Base-by-base conservation (phyloP, 2,113 vertebrate genomes). In the Sander vitreus region DNA sequence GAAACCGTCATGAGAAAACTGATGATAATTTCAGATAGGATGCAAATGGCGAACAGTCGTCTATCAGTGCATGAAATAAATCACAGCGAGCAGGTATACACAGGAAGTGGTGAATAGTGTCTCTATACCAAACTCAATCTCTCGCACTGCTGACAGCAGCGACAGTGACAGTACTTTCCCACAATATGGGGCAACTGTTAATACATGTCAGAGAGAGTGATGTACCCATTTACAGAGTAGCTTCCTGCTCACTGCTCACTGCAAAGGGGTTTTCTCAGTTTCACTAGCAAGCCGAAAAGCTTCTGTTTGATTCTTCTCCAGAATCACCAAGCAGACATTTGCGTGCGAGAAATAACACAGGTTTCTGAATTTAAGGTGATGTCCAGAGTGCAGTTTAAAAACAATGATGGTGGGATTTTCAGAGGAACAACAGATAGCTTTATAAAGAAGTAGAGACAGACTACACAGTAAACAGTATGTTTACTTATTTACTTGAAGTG, bases 101-200 rank as follows among this genome's bases (percentile, higher is more conserved):
- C 89, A 92, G 94, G 93, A 95, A 94, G 94, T 91, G 92, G 91
- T 94, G 36, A 60, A 19, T 12, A 11, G 36, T 60, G 27, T 77
- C n/a, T 87, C 39, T 77, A 59, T 57, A n/a, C 43, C n/a, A 63
- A 72, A 66, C 45, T 36, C 48, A 39, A 30, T 36, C 9, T 79
- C 39, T 58, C 1, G 27, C 77, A 0, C 2, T 48, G 67, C 73
- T 60, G 50, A 78, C 53, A 80, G 57, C 19, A 48, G 39, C 5
- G 4, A 63, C 62, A 50, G 50, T 43, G 47, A 43, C 30, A 68
- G 78, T 67, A 71, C 67, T 86, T 93, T 85, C 83, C 83, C 88
- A 81, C 77, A 85, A 78, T n/a, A 45, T 30, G n/a, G 74, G 73
- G 6, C 74, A 21, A 72, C 9, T 68, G 51, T 50, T 85, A 85